phyloP scores from a whole-genome alignment of 2,888 invertebrate genomes.

The Cosmopolites sordidus region DNA sequence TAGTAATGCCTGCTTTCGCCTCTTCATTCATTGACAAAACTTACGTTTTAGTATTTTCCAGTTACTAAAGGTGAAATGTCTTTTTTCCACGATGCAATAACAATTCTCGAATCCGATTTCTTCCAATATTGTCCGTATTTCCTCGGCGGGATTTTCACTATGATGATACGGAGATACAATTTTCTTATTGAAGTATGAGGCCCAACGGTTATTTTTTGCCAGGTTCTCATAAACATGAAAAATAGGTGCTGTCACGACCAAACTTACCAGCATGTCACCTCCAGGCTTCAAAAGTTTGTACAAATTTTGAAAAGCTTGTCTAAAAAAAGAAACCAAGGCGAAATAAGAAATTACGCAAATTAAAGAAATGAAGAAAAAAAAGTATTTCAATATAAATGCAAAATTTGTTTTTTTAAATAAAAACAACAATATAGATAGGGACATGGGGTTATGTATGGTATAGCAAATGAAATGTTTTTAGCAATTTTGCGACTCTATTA shows the following conservation, averaged over 20 bases:
- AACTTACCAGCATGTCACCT: slow-evolving; percentile 66
- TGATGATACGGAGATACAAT: slow-evolving; percentile 69
- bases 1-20: too few relatives aligned
- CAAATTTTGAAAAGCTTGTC: slow-evolving; percentile 61
- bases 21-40: slow-evolving; percentile 27
- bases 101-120: slow-evolving; percentile 59
- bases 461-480: too few relatives aligned
- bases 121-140: slow-evolving; percentile 52
- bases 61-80: slow-evolving; percentile 57
- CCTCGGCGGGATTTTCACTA: slow-evolving; percentile 55
- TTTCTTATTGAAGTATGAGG: slow-evolving; percentile 58
- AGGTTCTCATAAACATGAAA: slow-evolving; percentile 66
- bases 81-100: slow-evolving; percentile 56
- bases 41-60: slow-evolving; percentile 58
- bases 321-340: slow-evolving; percentile 41
- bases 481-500: too few relatives aligned
- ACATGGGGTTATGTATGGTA: too few relatives aligned
- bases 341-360: too few relatives aligned
- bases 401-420: too few relatives aligned
- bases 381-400: too few relatives aligned
- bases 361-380: too few relatives aligned
- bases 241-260: slow-evolving; percentile 64
- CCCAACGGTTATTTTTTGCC: slow-evolving; percentile 55
- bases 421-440: too few relatives aligned
- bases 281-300: slow-evolving; percentile 61